These are phyloP conservation scores for Campoletis sonorensis DNA, from an alignment of 1,140 invertebrate species.

Conservation along the genomic window DNA sequence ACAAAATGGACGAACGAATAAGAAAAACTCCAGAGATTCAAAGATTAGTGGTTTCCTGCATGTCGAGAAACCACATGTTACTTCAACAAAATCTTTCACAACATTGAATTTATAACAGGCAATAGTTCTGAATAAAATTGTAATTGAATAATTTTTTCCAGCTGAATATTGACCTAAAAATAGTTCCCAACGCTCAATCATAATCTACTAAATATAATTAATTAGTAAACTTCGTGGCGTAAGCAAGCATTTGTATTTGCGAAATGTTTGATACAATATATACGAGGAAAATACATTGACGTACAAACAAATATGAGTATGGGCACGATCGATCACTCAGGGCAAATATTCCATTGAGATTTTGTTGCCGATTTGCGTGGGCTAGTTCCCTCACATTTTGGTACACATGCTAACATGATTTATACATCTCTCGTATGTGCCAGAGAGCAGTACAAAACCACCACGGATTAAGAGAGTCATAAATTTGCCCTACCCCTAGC, in stretches of 20 bases:
- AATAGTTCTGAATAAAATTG: too few species aligned
- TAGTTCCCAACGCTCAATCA: too few species aligned
- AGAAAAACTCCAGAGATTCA: conserved; percentile 18
- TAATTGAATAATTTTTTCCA: too few species aligned
- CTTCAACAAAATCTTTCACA: not conserved
- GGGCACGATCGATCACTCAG: conserved; percentile 44
- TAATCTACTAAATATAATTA: too few species aligned
- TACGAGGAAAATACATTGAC: not conserved
- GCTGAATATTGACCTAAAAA: too few species aligned
- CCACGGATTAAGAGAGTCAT: conserved; percentile 61
- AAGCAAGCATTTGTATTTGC: too few species aligned
- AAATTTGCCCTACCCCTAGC: conserved; percentile 56
- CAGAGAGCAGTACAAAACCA: conserved; percentile 53
- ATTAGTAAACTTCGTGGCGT: too few species aligned
- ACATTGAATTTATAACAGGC: not conserved
- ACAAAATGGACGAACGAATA: not conserved
- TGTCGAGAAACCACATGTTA: conserved; percentile 16
- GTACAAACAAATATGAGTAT: not conserved
- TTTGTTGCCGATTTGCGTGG: conserved; percentile 58
- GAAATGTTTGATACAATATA: too few species aligned
- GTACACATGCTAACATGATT: conserved; percentile 56
- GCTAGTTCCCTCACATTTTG: conserved; percentile 48
- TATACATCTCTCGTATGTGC: conserved; percentile 49
- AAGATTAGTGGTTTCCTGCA: conserved; percentile 42
- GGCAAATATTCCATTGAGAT: conserved; percentile 56